Base-by-base conservation (phyloP, 2,888 invertebrate species). In the Byasa hedistus region DNA sequence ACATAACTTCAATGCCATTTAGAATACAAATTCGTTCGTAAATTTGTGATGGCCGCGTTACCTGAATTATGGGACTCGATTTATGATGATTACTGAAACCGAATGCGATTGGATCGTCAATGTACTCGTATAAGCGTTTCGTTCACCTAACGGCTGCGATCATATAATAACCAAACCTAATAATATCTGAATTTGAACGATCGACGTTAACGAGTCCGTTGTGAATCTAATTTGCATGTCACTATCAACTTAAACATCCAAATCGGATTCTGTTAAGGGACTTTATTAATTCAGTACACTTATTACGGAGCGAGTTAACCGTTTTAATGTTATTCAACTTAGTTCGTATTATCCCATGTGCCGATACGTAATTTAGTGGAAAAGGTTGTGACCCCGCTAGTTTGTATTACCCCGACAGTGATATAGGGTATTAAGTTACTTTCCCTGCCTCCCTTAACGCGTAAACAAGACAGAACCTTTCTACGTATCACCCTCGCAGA, bases 381-480 rank as follows among this genome's bases (percentile, higher is more conserved):
- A 90, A 91, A 91, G 90, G 90, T 89, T 88, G 85, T 82, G 87
- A 87, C 86, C 90, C 89, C 79, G 85, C 87, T 86, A 90, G 89
- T 90, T 91, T 88, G 89, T 87, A 87, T 88, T 86, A 85, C 85
- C 83, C 86, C 84, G 89, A 87, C 89, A 89, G 88, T 91, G 90
- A 91, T 90, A 91, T 88, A 90, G 91, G 89, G 86, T 86, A 91
- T 91, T 90, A 90, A 90, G 89, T 87, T 87, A 87, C 89, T 85
- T 85, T 82, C 85, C 83, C 85, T 81, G 81, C 86, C 87, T 87
- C 89, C 89, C 89, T 87, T 85, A 88, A 87, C 89, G 85, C 87
- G 89, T 89, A 91, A 90, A 91, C 90, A 89, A 89, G 91, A 87
- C 84, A 83, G 84, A 86, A 87, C 89, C 89, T 89, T 87, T 89